Percentiles rank a stretch among this genome's conserved stretches.
These are phyloP conservation scores for Epiperipatus broadwayi DNA, from an alignment of 2,888 invertebrate species.

Conservation along the genomic window DNA sequence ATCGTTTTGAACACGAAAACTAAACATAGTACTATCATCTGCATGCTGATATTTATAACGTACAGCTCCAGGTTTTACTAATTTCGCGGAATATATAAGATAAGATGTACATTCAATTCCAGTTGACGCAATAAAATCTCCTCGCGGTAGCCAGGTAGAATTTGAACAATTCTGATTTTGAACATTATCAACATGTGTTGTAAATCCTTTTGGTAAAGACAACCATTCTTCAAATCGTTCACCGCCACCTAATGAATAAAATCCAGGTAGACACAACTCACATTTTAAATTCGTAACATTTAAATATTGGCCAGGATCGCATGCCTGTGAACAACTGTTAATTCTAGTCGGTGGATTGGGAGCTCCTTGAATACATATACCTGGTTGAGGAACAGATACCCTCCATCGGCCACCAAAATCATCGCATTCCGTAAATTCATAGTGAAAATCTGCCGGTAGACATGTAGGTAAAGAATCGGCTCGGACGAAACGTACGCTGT, in stretches of 20 bases:
- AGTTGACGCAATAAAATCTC: slow-evolving; percentile 32
- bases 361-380: slow-evolving; percentile 27
- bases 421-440: slow-evolving; percentile 36
- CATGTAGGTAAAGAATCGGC: too few relatives aligned
- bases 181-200: background rate
- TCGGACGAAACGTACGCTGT: too few relatives aligned
- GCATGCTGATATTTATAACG: slow-evolving; percentile 35
- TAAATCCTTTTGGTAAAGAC: slow-evolving; percentile 34
- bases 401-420: slow-evolving; percentile 34
- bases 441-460: slow-evolving; percentile 31
- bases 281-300: slow-evolving; percentile 35
- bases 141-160: slow-evolving; percentile 32
- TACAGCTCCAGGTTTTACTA: slow-evolving; percentile 35
- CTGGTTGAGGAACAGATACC: slow-evolving; percentile 33
- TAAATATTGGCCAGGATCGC: slow-evolving; percentile 35
- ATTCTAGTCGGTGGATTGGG: slow-evolving; percentile 32
- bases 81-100: slow-evolving; percentile 34
- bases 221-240: slow-evolving; percentile 33
- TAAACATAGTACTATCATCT: slow-evolving; percentile 24
- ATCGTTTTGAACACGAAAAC: slow-evolving; percentile 33
- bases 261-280: slow-evolving; percentile 33
- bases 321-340: slow-evolving; percentile 36
- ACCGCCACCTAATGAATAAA: slow-evolving; percentile 38
- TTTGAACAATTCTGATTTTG: slow-evolving; percentile 20
- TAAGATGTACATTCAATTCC: slow-evolving; percentile 35